Conservation (phyloP, 1,140 invertebrate genomes). For the Cepaea nemoralis region DNA sequence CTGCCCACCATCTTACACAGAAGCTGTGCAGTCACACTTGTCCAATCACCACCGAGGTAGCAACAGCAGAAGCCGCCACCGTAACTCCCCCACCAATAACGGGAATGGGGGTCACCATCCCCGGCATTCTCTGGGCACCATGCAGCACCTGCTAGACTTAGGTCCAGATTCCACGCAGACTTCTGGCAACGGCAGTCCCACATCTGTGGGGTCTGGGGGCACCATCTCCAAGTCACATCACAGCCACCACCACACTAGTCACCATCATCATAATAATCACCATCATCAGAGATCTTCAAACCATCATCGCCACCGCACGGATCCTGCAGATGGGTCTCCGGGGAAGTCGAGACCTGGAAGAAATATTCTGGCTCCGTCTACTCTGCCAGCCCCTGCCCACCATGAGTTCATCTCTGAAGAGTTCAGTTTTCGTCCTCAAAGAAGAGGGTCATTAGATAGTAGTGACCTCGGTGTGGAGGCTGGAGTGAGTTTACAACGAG, state of each 20-base stretch:
- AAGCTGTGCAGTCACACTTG: constrained; percentile 58
- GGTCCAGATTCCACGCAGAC: constrained; percentile 34
- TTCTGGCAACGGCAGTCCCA: not conserved
- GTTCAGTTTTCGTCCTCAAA: constrained; percentile 25
- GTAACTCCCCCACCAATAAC: constrained; percentile 14
- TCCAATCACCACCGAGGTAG: constrained; percentile 17
- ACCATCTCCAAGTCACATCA: constrained; percentile 25
- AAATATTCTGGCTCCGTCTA: constrained; percentile 21
- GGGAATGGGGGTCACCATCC: constrained; percentile 6
- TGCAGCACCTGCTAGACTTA: constrained; percentile 42
- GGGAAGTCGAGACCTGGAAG: constrained; percentile 34
- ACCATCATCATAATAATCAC: constrained; percentile 43
- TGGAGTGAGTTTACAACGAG: not conserved
- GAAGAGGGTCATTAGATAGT: constrained; percentile 35
- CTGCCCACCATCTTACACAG: constrained; percentile 66
- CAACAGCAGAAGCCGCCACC: constrained; percentile 23
- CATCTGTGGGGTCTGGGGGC: not conserved
- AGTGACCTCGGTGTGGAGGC: not conserved
- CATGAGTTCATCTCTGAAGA: constrained; percentile 14
- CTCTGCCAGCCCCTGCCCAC: not conserved
- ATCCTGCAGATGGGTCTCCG: constrained; percentile 12
- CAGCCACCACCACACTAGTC: constrained; percentile 40
- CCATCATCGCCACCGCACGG: not conserved
- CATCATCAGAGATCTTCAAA: constrained; percentile 31
- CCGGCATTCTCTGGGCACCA: constrained; percentile 28